A percentile compares a stretch with the other conserved stretches of the same genome.
Conservation (phyloP, 2,888 invertebrate species). For the Drosophila nigricruria region DNA sequence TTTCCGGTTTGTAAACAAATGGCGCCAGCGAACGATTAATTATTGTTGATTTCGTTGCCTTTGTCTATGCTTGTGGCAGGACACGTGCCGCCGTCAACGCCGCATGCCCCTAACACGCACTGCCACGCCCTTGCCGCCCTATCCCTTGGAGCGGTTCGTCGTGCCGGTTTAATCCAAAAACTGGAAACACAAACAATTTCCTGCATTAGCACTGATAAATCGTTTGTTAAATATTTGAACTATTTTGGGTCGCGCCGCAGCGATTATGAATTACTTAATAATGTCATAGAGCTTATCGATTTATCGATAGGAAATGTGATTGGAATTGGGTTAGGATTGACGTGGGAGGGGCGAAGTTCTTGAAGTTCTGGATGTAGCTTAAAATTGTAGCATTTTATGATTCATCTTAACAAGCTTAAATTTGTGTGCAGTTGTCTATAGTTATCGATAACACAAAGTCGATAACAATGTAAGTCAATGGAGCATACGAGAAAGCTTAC, state of each 20-base stretch:
- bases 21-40: constrained; percentile 75
- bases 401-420: not conserved
- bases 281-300: constrained; percentile 1
- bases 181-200: constrained; percentile 28
- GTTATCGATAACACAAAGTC: no score
- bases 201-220: constrained; percentile 42
- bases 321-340: not conserved
- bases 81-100: constrained; percentile 49
- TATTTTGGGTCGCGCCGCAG: constrained; percentile 17
- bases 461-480: no score
- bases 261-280: constrained; percentile 16
- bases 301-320: constrained; percentile 17
- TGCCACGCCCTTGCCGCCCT: no score
- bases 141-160: no score
- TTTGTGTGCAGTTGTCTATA: not conserved
- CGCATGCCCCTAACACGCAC: constrained; percentile 14
- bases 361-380: not conserved
- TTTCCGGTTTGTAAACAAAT: constrained; percentile 76
- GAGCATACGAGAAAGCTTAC: no score
- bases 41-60: constrained; percentile 65
- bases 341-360: not conserved
- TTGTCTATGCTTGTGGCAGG: constrained; percentile 38
- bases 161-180: constrained; percentile 2
- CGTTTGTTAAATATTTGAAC: constrained; percentile 41
- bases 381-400: not conserved